Evolutionary conservation across 2,797 vertebrate species (phyloP).

Genomic region (Spatula clypeata): DNA sequence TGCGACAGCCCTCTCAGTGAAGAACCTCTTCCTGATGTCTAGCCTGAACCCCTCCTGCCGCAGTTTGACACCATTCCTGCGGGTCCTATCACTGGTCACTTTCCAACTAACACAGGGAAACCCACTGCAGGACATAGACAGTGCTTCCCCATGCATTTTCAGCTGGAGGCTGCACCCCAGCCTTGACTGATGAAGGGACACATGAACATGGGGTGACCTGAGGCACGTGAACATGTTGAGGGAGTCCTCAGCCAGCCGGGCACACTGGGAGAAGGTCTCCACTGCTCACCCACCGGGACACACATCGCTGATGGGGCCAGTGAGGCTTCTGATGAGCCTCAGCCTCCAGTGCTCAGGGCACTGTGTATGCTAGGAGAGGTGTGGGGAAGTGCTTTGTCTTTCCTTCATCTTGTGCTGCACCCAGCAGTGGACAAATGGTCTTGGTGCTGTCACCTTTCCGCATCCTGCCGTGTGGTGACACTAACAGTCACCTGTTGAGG

Average conservation of each 20-base stretch:
- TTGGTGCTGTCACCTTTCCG: fast-evolving
- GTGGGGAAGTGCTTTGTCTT: background rate
- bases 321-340: background rate
- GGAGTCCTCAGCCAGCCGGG: background rate
- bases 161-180: fast-evolving
- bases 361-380: background rate
- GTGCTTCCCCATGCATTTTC: fast-evolving
- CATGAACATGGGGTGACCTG: fast-evolving
- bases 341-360: background rate
- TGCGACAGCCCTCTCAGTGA: too few species aligned
- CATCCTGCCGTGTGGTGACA: fast-evolving
- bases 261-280: fast-evolving
- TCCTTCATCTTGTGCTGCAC: background rate
- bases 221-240: fast-evolving
- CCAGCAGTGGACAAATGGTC: fast-evolving
- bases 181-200: fast-evolving
- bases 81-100: too few species aligned
- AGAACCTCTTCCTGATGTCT: too few species aligned
- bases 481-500: fast-evolving
- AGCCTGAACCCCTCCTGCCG: too few species aligned
- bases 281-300: background rate
- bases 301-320: too few species aligned
- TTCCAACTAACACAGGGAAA: background rate
- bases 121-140: too few species aligned
- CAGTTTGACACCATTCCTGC: too few species aligned